These are phyloP conservation scores for Leucoraja ocellata DNA, from an alignment of 2,797 vertebrate species.

Conservation along the genomic window DNA sequence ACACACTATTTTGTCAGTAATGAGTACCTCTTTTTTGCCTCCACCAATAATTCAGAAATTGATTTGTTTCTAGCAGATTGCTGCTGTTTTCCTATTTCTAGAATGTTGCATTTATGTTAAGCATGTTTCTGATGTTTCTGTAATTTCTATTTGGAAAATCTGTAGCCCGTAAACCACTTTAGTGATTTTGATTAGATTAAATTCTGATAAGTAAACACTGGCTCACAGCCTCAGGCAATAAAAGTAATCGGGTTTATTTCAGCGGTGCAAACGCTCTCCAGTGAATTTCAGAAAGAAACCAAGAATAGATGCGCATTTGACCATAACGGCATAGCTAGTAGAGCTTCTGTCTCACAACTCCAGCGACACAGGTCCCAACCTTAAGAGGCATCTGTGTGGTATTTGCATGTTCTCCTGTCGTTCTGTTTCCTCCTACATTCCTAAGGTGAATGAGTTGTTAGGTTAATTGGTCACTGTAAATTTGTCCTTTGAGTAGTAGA, in stretches of 20 bases:
- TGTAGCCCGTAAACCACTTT: background rate
- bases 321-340: no score
- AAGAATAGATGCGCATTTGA: background rate
- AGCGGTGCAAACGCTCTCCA: background rate
- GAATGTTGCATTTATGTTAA: background rate
- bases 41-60: background rate
- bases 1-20: no score
- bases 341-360: no score
- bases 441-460: no score
- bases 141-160: conserved; percentile 2
- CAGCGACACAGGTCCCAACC: no score
- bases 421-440: no score
- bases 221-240: background rate
- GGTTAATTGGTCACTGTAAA: no score
- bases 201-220: background rate
- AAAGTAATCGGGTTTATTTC: background rate
- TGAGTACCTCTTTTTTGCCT: background rate
- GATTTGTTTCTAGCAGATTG: background rate
- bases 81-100: background rate
- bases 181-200: background rate
- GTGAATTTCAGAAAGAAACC: background rate
- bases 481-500: no score
- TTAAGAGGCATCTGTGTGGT: no score
- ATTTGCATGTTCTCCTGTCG: no score
- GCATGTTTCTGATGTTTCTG: background rate